phyloP scores from a whole-genome alignment of 2,888 invertebrate species.

The Diabrotica balteata region DNA sequence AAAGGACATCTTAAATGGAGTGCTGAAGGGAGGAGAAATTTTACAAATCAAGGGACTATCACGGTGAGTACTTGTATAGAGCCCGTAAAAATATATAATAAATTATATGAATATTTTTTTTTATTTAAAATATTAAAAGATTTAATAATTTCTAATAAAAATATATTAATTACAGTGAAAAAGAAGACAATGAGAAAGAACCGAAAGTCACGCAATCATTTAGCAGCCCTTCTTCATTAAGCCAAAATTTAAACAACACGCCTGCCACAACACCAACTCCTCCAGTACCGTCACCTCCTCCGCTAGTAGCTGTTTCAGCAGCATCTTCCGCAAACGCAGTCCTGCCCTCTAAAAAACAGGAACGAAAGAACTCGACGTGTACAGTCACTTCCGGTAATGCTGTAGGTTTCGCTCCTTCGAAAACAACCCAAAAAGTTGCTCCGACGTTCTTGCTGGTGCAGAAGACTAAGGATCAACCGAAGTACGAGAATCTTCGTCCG shows the following conservation, averaged over 20 bases:
- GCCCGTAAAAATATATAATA: too few relatives aligned
- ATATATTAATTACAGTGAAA: slow-evolving; percentile 53
- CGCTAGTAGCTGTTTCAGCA: slow-evolving; percentile 3
- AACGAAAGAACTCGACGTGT: not conserved
- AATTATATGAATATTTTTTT: not conserved
- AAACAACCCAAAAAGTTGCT: slow-evolving; percentile 9
- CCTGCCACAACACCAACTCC: slow-evolving; percentile 21
- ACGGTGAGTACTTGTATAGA: slow-evolving; percentile 55
- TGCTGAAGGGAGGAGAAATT: slow-evolving; percentile 82
- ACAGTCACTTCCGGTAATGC: not conserved
- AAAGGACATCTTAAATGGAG: slow-evolving; percentile 82
- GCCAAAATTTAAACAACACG: slow-evolving; percentile 12
- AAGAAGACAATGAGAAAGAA: slow-evolving; percentile 52
- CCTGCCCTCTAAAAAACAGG: slow-evolving; percentile 7
- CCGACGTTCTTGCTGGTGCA: slow-evolving; percentile 30
- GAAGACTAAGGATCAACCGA: slow-evolving; percentile 30
- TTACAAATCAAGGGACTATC: slow-evolving; percentile 82
- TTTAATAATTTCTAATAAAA: too few relatives aligned
- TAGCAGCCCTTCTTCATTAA: not conserved
- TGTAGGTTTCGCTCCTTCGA: slow-evolving; percentile 2
- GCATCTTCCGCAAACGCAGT: not conserved
- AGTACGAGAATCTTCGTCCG: not conserved
- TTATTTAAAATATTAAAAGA: not conserved
- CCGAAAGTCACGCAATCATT: slow-evolving; percentile 6
- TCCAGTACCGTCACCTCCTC: slow-evolving; percentile 17